phyloP scores from a whole-genome alignment of 2,888 invertebrate genomes.

The Cartodere bifasciata region DNA sequence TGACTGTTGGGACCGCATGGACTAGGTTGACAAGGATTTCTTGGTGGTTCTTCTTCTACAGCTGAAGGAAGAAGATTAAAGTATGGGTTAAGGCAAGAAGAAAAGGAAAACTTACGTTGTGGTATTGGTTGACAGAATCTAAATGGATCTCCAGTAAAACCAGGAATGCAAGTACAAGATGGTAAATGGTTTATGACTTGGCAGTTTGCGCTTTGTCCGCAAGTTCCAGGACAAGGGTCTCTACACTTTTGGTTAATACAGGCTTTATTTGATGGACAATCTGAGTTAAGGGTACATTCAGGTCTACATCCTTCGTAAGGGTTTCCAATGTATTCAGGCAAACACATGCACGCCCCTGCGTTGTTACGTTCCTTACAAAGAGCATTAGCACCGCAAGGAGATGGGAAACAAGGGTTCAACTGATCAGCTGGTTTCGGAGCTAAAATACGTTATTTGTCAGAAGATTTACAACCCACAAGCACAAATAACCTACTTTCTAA shows the following conservation, averaged over 20 bases:
- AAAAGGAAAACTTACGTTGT: constrained; percentile 16
- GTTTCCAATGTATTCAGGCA: constrained; percentile 48
- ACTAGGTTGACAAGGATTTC: constrained; percentile 58
- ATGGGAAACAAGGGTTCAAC: constrained; percentile 43
- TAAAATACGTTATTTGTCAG: no score
- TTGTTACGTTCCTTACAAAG: constrained; percentile 39
- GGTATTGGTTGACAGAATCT: constrained; percentile 40
- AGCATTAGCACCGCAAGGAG: constrained; percentile 54
- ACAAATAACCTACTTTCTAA: constrained; percentile 26
- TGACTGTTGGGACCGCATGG: constrained; percentile 75
- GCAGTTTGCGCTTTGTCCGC: constrained; percentile 63
- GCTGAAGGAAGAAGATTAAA: constrained; percentile 11
- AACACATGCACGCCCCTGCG: constrained; percentile 43
- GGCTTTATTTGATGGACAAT: constrained; percentile 54
- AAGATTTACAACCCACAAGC: constrained; percentile 23
- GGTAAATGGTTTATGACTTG: constrained; percentile 64
- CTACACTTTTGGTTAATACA: constrained; percentile 50
- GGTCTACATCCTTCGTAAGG: constrained; percentile 52
- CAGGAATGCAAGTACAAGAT: constrained; percentile 53
- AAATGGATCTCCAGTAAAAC: constrained; percentile 66
- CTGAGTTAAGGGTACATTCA: constrained; percentile 50
- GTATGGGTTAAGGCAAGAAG: constrained; percentile 3
- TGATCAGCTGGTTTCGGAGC: constrained; percentile 24
- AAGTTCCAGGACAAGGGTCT: constrained; percentile 58
- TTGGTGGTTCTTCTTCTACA: constrained; percentile 13